Conservation (phyloP, 1,140 invertebrate genomes). For the Drosophila chauvacae region DNA sequence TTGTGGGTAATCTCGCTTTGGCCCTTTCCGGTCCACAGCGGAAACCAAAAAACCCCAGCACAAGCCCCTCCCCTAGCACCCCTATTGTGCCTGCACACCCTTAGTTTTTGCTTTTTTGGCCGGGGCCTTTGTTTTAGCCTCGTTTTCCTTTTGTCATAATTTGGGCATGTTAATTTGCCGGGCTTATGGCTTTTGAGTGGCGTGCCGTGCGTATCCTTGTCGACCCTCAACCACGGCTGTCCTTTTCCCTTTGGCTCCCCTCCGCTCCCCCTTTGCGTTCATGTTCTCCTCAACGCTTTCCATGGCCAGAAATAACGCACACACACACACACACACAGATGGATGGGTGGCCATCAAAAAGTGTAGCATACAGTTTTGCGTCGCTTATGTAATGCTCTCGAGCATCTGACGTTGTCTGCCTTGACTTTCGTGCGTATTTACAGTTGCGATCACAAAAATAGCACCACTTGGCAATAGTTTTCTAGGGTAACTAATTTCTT, state of each 20-base stretch:
- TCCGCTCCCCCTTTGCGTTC: not conserved
- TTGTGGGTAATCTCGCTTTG: constrained; percentile 42
- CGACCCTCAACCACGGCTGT: constrained; percentile 48
- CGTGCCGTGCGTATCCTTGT: constrained; percentile 60
- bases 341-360: constrained; percentile 71
- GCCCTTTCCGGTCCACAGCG: constrained; percentile 36
- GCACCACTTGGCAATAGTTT: not conserved
- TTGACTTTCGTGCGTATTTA: constrained; percentile 68
- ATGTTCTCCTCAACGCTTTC: constrained; percentile 34
- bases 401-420: constrained; percentile 66
- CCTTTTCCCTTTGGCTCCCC: constrained; percentile 10
- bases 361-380: constrained; percentile 80
- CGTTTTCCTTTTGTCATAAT: constrained; percentile 75
- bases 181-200: constrained; percentile 76
- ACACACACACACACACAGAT: constrained; percentile 14
- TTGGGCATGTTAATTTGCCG: constrained; percentile 79
- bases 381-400: constrained; percentile 74
- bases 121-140: constrained; percentile 48
- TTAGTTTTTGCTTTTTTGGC: constrained; percentile 38
- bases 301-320: constrained; percentile 67
- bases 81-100: not conserved
- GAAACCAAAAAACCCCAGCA: constrained; percentile 2
- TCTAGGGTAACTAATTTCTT: not conserved
- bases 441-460: constrained; percentile 1
- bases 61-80: not conserved